phyloP scores from a whole-genome alignment of 1,140 invertebrate species.

The Ridgeia piscesae region DNA sequence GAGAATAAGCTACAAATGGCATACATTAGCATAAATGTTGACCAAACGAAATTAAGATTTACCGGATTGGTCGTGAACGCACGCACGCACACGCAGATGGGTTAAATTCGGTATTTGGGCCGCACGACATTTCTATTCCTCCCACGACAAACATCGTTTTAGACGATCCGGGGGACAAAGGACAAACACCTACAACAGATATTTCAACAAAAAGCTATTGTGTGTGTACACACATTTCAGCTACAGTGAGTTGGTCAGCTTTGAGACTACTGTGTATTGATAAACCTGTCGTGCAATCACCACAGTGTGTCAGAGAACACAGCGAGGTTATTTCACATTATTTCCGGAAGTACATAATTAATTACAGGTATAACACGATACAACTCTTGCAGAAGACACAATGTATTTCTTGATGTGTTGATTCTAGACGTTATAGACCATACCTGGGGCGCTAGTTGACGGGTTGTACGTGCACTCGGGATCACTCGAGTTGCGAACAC shows the following conservation, averaged over 20 bases:
- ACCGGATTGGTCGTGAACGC: neutral
- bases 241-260: too few relatives aligned
- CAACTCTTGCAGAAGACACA: neutral
- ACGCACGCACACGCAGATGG: neutral
- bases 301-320: too few relatives aligned
- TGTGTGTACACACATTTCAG: too few relatives aligned
- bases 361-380: too few relatives aligned
- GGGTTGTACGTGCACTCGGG: neutral
- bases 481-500: neutral
- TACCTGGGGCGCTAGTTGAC: neutral
- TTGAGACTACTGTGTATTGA: neutral
- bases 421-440: neutral
- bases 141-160: neutral
- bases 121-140: neutral
- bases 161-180: neutral
- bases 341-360: too few relatives aligned
- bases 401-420: neutral
- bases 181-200: neutral
- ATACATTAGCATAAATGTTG: neutral
- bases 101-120: neutral
- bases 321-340: too few relatives aligned
- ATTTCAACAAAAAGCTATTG: too few relatives aligned
- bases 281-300: too few relatives aligned
- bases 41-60: neutral
- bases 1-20: too few relatives aligned